Evolutionary conservation across 2,888 invertebrate genomes (phyloP).

Genomic region (Agrilus cyanescens): DNA sequence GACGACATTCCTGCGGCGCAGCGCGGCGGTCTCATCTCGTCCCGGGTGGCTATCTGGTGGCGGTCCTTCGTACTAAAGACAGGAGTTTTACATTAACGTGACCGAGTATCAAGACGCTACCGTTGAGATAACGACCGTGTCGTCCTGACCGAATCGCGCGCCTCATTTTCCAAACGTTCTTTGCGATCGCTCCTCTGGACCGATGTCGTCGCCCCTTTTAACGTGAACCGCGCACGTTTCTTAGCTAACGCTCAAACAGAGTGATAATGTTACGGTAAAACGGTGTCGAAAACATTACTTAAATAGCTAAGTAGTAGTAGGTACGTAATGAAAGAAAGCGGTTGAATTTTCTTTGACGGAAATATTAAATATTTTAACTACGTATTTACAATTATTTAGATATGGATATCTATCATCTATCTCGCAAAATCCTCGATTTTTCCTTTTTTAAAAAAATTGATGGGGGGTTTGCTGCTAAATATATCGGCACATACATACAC

Average conservation of each 20-base stretch:
- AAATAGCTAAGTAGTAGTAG: too few species aligned
- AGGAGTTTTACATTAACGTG: conserved; percentile 33
- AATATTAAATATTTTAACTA: too few species aligned
- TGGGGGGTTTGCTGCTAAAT: too few species aligned
- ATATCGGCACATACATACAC: too few species aligned
- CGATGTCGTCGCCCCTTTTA: conserved; percentile 30
- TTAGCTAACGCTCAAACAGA: conserved; percentile 23
- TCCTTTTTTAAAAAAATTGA: too few species aligned
- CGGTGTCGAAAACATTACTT: conserved; percentile 31
- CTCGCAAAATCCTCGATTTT: too few species aligned
- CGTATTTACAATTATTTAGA: too few species aligned
- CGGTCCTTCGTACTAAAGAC: conserved; percentile 27
- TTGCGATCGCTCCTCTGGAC: conserved; percentile 16
- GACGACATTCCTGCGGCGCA: not conserved
- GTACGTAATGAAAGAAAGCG: too few species aligned
- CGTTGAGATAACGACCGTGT: conserved; percentile 32
- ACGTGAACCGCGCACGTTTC: conserved; percentile 22
- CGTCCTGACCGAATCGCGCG: conserved; percentile 16
- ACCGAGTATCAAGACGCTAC: conserved; percentile 32
- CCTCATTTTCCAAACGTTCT: conserved; percentile 6
- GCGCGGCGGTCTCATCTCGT: not conserved
- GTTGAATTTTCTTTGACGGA: too few species aligned
- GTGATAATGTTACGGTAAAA: conserved; percentile 35
- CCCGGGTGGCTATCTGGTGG: conserved; percentile 34
- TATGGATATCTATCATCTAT: too few species aligned